Base-by-base conservation (phyloP, 2,888 invertebrate species). In the Amiota communis region DNA sequence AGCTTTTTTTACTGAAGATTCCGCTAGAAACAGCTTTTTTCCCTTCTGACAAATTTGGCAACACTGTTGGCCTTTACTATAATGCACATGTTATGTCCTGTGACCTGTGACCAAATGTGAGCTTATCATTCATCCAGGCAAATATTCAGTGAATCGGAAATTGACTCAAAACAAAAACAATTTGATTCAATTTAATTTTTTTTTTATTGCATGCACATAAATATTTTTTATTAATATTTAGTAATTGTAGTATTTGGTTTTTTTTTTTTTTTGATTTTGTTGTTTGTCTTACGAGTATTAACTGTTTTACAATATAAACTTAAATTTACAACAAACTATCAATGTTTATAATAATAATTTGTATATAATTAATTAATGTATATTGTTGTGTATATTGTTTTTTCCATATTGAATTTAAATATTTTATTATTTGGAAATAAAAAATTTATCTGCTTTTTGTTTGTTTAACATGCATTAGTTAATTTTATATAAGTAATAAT, bases 201-300 rank as follows among this genome's bases (percentile, higher is more conserved):
- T 72, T 72, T 82, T 86, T 85, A 86, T 87, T 87, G 87, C 87
- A 87, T 87, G 87, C 87, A 87, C 86, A 83, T 86, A 84, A 86
- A 82, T 78, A 79, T 83, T 85, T 82, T 83, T 85, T 82, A 83
- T 79, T 82, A 76, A 77, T 74, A 70, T 83, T 85, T 82, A 83
- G 80, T 82, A 76, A 77, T 74, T 72, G 76, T 77, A 74, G 57
- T 72, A 59, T 75, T 71, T n/a, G n/a, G 23, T 23, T 65, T 57
- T 46, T 49, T 70, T 72, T 64, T 71, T 53, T 67, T 65, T 73
- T 36, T 73, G 69, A 71, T 17, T 23, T 57, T 74, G 56, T 56
- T 74, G 71, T 57, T 72, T 15, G 56, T 56, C 53, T 70, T 70
- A n/a, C n/a, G n/a, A n/a, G n/a, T n/a, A 70, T n/a, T 56, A 49